Evolutionary conservation across 1,140 invertebrate genomes (phyloP), one percentile per base, ranked within the genome.

Genomic region (Macrostomum lignano): DNA sequence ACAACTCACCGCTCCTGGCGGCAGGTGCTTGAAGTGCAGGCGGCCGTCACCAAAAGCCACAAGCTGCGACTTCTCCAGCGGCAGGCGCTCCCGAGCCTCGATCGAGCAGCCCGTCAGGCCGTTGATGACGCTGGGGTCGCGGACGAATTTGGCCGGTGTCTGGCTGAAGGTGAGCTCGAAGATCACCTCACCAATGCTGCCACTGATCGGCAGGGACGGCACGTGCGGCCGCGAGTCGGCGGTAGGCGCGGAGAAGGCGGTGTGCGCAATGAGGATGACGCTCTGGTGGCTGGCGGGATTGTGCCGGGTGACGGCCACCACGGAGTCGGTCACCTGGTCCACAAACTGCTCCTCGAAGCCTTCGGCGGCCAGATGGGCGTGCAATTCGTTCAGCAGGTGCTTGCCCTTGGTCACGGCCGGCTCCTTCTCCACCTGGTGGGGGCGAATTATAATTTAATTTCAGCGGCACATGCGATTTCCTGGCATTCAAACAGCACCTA

Each of bases 281-380:
- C 74, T 77, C 49, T 78, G 66, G 46, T 86, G 74, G 1, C 69
- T 74, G 3, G 48, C 59, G 1, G 79, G 77, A 42, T 76, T 75
- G 48, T 93, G 84, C 36, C 88, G 65, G 0, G 88, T 96, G 2
- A 96, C 71, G 11, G 79, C 78, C 9, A 94, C 74, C 21, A 86
- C 69, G 58, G 94, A 73, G 2, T 60, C 44, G 49, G 81, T 73
- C 58, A 93, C 69, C 67, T 96, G 84, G 61, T 98, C 86, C 2
- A 96, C 84, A 61, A 73, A 96, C n/a, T 82, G 69, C 73, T 91
- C 74, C 39, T 61, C 67, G 56, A 70, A 91, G 7, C 73, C 71
- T 36, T 69, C 58, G 33, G 59, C 52, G 0, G 74, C 78, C 10
- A 96, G 62, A 40, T 67, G 58, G 31, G 60, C 66, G 56, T 94